These are phyloP conservation scores for Microctenopoma steveboyesi DNA, from an alignment of 2,797 vertebrate species.

Conservation along the genomic window DNA sequence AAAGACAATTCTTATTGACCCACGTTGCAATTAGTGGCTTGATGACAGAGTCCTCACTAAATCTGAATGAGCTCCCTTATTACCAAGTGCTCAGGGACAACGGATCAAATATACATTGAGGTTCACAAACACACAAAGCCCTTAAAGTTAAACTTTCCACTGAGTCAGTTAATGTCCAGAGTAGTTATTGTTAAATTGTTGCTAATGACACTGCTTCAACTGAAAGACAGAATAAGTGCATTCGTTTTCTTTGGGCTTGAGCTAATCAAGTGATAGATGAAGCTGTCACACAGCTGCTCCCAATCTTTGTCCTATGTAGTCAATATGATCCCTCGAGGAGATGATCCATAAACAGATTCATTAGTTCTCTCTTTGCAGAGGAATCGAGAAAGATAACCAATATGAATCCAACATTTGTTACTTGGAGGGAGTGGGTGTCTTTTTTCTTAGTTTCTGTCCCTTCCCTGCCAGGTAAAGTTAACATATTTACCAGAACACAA, in stretches of 20 bases:
- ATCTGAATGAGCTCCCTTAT: slow-evolving; percentile 46
- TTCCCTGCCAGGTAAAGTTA: slow-evolving; percentile 12
- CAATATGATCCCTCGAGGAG: slow-evolving; percentile 46
- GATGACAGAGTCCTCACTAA: slow-evolving; percentile 57
- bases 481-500: slow-evolving; percentile 9
- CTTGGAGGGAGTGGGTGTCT: slow-evolving; percentile 7
- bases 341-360: slow-evolving; percentile 69
- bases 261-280: slow-evolving; percentile 70
- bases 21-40: slow-evolving; percentile 60
- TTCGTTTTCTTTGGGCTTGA: slow-evolving; percentile 29
- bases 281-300: slow-evolving; percentile 52
- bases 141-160: slow-evolving; percentile 3
- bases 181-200: slow-evolving; percentile 5
- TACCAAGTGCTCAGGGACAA: slow-evolving; percentile 31
- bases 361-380: slow-evolving; percentile 47
- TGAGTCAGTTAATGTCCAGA: neutral
- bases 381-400: slow-evolving; percentile 52
- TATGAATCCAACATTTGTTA: slow-evolving; percentile 27
- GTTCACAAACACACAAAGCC: neutral
- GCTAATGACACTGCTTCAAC: slow-evolving; percentile 27
- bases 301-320: slow-evolving; percentile 53
- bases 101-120: slow-evolving; percentile 25
- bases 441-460: slow-evolving; percentile 6
- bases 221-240: slow-evolving; percentile 11
- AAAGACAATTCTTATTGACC: slow-evolving; percentile 69